Conservation (phyloP, 1,140 invertebrate species). For the Papilio dardanus region DNA sequence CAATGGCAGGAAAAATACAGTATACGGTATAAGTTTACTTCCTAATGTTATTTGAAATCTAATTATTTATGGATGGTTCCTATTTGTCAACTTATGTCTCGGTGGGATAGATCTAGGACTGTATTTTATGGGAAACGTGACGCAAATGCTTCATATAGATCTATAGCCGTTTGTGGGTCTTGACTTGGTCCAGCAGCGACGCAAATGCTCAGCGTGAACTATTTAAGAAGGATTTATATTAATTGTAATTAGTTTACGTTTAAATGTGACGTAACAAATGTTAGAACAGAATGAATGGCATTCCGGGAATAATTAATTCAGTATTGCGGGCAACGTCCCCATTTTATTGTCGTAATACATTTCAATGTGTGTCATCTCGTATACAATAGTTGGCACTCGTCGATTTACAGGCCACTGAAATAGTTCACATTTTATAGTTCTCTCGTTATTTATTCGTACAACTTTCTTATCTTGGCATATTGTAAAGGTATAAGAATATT, state of each 20-base stretch:
- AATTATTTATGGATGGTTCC: too few species aligned
- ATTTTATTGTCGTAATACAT: slow-evolving; percentile 16
- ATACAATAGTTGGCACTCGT: slow-evolving; percentile 10
- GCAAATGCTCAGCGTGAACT: too few species aligned
- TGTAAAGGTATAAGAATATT: neutral
- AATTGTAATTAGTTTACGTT: neutral
- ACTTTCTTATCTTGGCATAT: neutral
- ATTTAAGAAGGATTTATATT: neutral
- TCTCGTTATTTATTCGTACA: slow-evolving; percentile 11
- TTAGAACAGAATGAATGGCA: slow-evolving; percentile 9
- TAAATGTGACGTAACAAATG: slow-evolving; percentile 2
- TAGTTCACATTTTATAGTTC: neutral
- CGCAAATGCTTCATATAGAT: too few species aligned
- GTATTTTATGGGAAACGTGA: too few species aligned
- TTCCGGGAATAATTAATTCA: slow-evolving; percentile 21
- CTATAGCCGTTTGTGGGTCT: too few species aligned
- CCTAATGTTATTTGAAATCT: too few species aligned
- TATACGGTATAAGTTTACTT: neutral
- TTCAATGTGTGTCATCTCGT: slow-evolving; percentile 14
- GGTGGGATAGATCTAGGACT: too few species aligned
- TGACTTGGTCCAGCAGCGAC: too few species aligned
- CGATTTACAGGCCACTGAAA: slow-evolving; percentile 22
- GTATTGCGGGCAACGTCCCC: slow-evolving; percentile 2
- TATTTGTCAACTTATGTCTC: too few species aligned
- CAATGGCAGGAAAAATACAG: neutral